These are phyloP conservation scores for Acromyrmex heyeri DNA, from an alignment of 1,140 invertebrate species.

Conservation along the genomic window DNA sequence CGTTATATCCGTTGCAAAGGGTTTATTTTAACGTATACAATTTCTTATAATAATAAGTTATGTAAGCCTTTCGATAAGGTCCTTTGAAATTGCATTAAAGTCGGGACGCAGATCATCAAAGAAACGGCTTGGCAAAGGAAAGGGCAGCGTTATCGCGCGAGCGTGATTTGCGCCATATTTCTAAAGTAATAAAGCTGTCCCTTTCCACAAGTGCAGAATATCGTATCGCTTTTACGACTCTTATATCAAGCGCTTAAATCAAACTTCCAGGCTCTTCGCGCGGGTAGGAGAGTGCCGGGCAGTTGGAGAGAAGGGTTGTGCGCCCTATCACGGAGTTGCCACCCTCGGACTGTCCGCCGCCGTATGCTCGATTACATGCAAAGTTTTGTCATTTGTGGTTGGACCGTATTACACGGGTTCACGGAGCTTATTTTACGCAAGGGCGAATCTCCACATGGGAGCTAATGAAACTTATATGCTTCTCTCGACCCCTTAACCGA, in stretches of 20 bases:
- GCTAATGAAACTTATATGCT: conserved; percentile 44
- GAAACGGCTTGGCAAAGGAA: neutral
- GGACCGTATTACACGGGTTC: conserved; percentile 52
- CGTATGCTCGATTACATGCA: conserved; percentile 59
- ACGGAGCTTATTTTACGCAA: conserved; percentile 60
- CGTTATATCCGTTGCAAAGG: too few relatives aligned
- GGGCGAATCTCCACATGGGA: conserved; percentile 37
- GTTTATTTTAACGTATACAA: neutral
- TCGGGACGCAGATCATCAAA: conserved; percentile 5
- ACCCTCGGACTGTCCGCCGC: conserved; percentile 47
- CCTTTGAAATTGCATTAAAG: conserved; percentile 13
- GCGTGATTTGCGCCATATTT: conserved; percentile 53
- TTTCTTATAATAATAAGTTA: conserved; percentile 9
- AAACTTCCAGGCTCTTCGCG: conserved; percentile 49
- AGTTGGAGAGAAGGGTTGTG: conserved; percentile 34
- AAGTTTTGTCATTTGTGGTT: conserved; percentile 61
- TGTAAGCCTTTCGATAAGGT: neutral
- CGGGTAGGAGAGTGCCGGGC: conserved; percentile 11
- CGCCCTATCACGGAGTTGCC: conserved; percentile 36
- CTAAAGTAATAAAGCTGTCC: conserved; percentile 45
- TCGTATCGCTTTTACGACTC: conserved; percentile 42
- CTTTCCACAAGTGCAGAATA: conserved; percentile 31
- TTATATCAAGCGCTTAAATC: conserved; percentile 58
- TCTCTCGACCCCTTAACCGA: neutral
- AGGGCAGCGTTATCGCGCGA: conserved; percentile 16